Percentiles rank a stretch among this genome's conserved stretches.
phyloP scores from a whole-genome alignment of 2,113 vertebrate species.

The Neofelis nebulosa region DNA sequence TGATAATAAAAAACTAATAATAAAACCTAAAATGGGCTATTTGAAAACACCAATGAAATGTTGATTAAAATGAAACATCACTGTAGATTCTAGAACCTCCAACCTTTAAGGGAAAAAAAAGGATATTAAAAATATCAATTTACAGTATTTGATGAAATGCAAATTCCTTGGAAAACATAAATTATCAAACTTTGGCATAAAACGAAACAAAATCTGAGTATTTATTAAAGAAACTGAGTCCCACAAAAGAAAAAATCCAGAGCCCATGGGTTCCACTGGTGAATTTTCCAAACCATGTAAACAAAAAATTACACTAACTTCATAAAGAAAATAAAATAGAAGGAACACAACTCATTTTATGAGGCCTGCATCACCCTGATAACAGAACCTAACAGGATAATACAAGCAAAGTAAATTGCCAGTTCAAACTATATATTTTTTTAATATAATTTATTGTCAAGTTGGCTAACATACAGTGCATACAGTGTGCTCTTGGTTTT shows the following conservation, averaged over 20 bases:
- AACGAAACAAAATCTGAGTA: neutral
- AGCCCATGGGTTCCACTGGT: neutral
- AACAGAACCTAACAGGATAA: neutral
- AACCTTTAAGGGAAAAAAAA: neutral
- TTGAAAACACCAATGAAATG: neutral
- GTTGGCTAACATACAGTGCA: no score
- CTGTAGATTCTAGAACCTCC: neutral
- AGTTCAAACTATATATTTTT: no score
- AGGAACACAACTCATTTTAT: neutral
- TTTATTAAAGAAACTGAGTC: neutral
- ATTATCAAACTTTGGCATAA: neutral
- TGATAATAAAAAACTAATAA: neutral
- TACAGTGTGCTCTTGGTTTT: no score
- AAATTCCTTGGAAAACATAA: neutral
- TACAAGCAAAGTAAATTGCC: neutral
- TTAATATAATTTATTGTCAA: no score
- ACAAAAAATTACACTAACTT: neutral
- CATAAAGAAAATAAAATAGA: neutral
- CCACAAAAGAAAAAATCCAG: neutral
- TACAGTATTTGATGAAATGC: neutral
- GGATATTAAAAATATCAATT: neutral
- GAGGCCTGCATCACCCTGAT: neutral
- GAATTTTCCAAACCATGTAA: neutral
- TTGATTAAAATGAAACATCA: neutral
- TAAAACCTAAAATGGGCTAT: neutral